A percentile compares a stretch with the other conserved stretches of the same genome.
These are phyloP conservation scores for Bradypodion ventrale DNA, from an alignment of 2,797 vertebrate genomes.

Conservation along the genomic window DNA sequence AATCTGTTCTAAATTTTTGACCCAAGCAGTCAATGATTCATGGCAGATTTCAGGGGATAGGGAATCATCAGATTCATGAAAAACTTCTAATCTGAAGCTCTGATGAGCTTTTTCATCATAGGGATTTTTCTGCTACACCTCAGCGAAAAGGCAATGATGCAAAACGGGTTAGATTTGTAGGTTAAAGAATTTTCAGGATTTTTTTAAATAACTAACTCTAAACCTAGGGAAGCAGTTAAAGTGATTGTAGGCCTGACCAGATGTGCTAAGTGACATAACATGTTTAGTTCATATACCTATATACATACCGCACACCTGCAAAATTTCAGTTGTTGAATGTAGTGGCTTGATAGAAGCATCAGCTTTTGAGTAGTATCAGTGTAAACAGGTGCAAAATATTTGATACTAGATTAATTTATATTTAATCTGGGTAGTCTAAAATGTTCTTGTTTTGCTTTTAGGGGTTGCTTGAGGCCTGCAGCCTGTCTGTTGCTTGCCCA, in stretches of 20 bases:
- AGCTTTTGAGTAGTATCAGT: not conserved
- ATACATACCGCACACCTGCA: not conserved
- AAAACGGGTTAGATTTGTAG: not conserved
- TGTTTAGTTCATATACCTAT: not conserved
- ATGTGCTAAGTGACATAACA: not conserved
- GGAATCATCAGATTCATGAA: constrained; percentile 26
- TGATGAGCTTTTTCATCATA: constrained; percentile 26
- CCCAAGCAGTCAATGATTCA: constrained; percentile 31
- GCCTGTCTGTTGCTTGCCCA: constrained; percentile 20
- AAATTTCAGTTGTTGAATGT: not conserved
- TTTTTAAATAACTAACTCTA: not conserved
- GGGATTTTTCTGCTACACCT: constrained; percentile 4
- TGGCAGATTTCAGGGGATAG: constrained; percentile 18
- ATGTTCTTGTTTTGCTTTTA: constrained; percentile 21
- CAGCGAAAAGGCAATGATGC: constrained; percentile 13
- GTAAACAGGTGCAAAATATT: not conserved
- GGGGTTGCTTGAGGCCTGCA: constrained; percentile 8
- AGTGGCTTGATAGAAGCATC: not conserved
- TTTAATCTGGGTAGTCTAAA: constrained; percentile 13
- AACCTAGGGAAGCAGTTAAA: not conserved
- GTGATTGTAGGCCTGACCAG: not conserved
- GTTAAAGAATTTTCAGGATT: not conserved
- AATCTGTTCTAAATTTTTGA: constrained; percentile 28
- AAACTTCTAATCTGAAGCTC: constrained; percentile 25
- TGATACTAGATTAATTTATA: not conserved